These are phyloP conservation scores for Atractosteus spatula DNA, from an alignment of 2,113 vertebrate genomes.

Conservation along the genomic window DNA sequence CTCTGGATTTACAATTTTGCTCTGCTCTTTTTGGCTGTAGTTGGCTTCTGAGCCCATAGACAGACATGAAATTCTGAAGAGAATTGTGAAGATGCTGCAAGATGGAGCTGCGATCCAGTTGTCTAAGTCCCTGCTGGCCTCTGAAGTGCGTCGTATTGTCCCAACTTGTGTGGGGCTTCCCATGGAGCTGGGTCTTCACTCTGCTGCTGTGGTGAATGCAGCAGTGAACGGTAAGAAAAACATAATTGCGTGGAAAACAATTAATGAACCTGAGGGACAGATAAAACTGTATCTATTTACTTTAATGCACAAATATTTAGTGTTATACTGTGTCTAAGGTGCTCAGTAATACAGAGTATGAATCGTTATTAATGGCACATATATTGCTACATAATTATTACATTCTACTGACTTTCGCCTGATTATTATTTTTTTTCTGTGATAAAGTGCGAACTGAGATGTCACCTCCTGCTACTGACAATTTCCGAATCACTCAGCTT, in stretches of 20 bases:
- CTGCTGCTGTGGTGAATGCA: conserved; percentile 55
- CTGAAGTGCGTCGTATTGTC: conserved; percentile 61
- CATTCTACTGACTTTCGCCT: neutral
- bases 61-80: conserved; percentile 27
- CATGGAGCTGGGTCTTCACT: conserved; percentile 62
- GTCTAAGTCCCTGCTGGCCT: conserved; percentile 57
- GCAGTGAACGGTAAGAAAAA: conserved; percentile 46
- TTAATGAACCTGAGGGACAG: no score
- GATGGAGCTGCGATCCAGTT: conserved; percentile 42
- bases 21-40: conserved; percentile 38
- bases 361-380: neutral
- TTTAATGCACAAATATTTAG: no score
- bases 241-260: neutral
- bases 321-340: no score
- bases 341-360: no score
- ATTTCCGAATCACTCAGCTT: conserved; percentile 40
- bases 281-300: neutral
- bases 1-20: no score
- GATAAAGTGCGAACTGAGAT: conserved; percentile 41
- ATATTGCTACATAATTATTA: neutral
- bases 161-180: conserved; percentile 71
- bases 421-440: conserved; percentile 2
- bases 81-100: conserved; percentile 35
- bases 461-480: conserved; percentile 48
- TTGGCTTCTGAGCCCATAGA: conserved; percentile 20